Evolutionary conservation across 2,888 invertebrate genomes (phyloP), one percentile per base, ranked within the genome.

Genomic region (Cistogaster globosa): DNA sequence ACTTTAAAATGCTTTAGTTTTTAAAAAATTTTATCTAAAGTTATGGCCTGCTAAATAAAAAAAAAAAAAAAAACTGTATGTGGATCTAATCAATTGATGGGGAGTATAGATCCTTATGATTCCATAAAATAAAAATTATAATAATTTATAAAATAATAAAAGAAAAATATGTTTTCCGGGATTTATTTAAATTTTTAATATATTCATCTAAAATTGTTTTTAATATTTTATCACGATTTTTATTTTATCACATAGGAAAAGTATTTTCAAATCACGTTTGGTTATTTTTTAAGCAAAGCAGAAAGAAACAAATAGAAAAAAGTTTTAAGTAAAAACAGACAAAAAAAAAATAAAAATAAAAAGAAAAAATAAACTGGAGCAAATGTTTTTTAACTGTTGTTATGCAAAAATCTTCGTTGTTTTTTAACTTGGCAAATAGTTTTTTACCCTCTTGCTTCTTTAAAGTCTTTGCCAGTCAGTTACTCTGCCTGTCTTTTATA

Each of bases 361-460:
- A 26, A 18, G 16, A 42, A 65, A 42, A 75, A 65, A 65, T 32
- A 71, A 69, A 53, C 36, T 78, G 51, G 63, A 63, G 45, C 71
- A 71, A 22, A 63, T 1, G 6, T n/a, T 36, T 45, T 20, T 48
- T 57, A n/a, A 20, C 42, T 11, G 4, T 7, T n/a, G 57, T 79
- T 79, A 79, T 65, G 79, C 79, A 79, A 79, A 79, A 65, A 45
- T 51, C 18, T 55, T 11, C 16, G 20, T 18, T 65, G 65, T 75
- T 26, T 26, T 42, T 48, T 58, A 78, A 42, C 16, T 77, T 22
- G 20, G 51, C 26, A 26, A 26, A 26, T 4, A 26, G 1, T 26
- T 26, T 26, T 26, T 26, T 26, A 26, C 4, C 26, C 1, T 26
- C 4, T 26, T 26, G 26, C 4, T 26, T 26, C 7, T 68, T 26